Conservation (phyloP, 2,113 vertebrate genomes). For the mouse (Mus musculus) region GRCm39 chr12:80163501-80164000, state of each 20-base stretch:
- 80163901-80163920: not conserved
- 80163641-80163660: not conserved
- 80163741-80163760: conserved; percentile 41
- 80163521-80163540: not conserved
- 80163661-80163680: not conserved
- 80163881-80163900: not conserved
- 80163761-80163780: conserved; percentile 52
- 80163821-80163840: not conserved
- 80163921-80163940: not conserved
- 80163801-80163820: not conserved
- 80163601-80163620: not conserved
- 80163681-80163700: not conserved
- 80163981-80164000: not conserved
- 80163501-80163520: not conserved
- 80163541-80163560: not conserved
- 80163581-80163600: not conserved
- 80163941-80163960: not conserved
- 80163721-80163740: not conserved
- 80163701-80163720: not conserved
- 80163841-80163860: not conserved
- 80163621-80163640: not conserved
- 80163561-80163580: not conserved
- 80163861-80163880: not conserved
- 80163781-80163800: conserved; percentile 9
- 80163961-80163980: not conserved